phyloP scores from a whole-genome alignment of 2,888 invertebrate genomes.

The Sinohyriopsis cumingii region DNA sequence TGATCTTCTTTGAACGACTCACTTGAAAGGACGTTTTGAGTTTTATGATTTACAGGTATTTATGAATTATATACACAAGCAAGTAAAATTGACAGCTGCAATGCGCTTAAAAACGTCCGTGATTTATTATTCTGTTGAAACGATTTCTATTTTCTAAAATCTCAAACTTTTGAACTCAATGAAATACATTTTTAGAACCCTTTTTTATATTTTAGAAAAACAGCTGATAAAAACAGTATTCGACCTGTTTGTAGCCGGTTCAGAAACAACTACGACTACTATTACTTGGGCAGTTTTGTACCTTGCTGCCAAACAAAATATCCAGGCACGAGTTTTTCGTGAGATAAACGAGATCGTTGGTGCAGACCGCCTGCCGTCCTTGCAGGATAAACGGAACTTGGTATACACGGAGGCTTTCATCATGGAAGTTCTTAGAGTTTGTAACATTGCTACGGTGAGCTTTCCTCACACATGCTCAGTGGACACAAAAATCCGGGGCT shows the following conservation, averaged over 20 bases:
- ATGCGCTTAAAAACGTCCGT: too few relatives aligned
- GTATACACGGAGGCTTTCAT: slow-evolving; percentile 1
- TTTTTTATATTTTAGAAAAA: background rate
- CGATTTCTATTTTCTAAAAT: too few relatives aligned
- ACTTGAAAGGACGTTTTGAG: too few relatives aligned
- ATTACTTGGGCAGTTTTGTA: slow-evolving; percentile 4
- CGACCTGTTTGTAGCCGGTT: background rate
- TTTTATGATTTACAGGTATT: too few relatives aligned
- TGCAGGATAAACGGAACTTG: slow-evolving; percentile 6
- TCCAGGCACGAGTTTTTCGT: background rate
- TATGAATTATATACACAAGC: too few relatives aligned
- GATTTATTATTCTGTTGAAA: too few relatives aligned
- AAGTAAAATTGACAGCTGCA: too few relatives aligned
- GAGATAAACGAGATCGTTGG: slow-evolving; percentile 5
- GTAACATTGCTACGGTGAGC: background rate
- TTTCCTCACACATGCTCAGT: background rate
- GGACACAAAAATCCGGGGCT: background rate
- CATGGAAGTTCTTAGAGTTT: background rate
- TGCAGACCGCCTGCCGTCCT: background rate
- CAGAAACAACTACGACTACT: slow-evolving; percentile 6
- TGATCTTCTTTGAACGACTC: too few relatives aligned
- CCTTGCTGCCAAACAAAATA: background rate
- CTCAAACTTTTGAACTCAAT: too few relatives aligned
- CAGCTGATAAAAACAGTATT: background rate
- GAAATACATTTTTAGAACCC: too few relatives aligned